Evolutionary conservation across 1,140 invertebrate genomes (phyloP), one percentile per base, ranked within the genome.

Genomic region (Brachystomella parvula): DNA sequence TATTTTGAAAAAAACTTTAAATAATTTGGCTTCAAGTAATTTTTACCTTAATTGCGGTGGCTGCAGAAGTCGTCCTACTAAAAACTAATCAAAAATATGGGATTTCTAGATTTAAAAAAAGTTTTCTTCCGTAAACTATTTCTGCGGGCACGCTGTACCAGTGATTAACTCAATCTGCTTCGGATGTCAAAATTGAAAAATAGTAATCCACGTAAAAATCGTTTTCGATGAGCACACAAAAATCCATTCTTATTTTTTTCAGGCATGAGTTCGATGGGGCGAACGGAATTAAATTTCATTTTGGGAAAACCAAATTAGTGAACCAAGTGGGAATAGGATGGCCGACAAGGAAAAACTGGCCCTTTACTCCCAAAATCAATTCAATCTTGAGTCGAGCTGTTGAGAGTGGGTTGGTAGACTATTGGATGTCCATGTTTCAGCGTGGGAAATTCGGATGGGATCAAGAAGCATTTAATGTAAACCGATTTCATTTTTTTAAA

Each of bases 401-500:
- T 24, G 63, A 64, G 59, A 56, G 44, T 57, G 63, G 63, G 2
- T 3, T 64, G 2, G 47, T 64, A 9, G 2, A 26, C 24, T 57
- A 64, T 33, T 64, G 63, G 63, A 64, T 64, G 63, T 15, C 2
- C 2, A 49, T 26, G 3, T 64, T 64, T 29, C 15, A 31, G 19
- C 6, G 24, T 2, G 63, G 63, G 21, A 64, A 64, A 30, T 58
- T 53, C 26, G 63, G 33, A 21, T 64, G 63, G 63, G 47, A 61
- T n/a, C 9, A 24, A 19, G 63, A 64, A 31, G 24, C 63, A 9
- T 31, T 12, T 24, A 53, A 24, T 9, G 49, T 53, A 53, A 53
- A 53, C 6, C n/a, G n/a, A 44, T 44, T 44, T 44, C 9, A 44
- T 12, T 44, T 44, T 12, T 44, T 44, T 44, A 44, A n/a, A 9